Evolutionary conservation across 2,888 invertebrate species (phyloP).

Genomic region (Nemotelus pantherinus): DNA sequence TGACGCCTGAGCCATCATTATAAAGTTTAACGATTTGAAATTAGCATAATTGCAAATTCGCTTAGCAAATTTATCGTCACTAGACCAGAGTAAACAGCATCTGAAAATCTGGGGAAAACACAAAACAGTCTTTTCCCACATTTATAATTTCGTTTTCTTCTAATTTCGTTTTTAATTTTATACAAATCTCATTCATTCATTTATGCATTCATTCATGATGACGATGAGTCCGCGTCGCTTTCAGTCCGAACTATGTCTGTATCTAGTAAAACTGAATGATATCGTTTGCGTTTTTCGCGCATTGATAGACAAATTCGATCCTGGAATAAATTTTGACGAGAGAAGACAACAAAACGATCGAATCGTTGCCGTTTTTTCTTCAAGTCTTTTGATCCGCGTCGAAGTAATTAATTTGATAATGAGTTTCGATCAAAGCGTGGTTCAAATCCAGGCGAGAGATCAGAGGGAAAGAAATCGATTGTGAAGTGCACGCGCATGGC

Average conservation of each 20-base stretch:
- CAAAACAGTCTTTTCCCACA: background rate
- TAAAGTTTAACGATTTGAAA: background rate
- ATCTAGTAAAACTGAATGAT: too few species aligned
- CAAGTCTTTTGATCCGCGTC: constrained; percentile 1
- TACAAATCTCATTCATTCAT: background rate
- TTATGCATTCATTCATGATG: too few species aligned
- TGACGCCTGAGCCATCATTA: background rate
- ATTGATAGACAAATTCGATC: background rate
- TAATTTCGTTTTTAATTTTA: background rate
- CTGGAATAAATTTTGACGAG: background rate
- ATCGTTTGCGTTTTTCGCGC: background rate
- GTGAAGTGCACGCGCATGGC: background rate
- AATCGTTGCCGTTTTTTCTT: background rate
- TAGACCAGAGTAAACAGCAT: background rate
- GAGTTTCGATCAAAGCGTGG: background rate
- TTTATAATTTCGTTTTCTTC: background rate
- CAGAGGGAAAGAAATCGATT: background rate
- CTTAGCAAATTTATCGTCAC: background rate
- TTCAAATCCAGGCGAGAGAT: background rate
- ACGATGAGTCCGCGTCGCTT: too few species aligned
- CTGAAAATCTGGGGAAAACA: background rate
- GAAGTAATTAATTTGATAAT: constrained; percentile 22
- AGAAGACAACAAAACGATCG: background rate
- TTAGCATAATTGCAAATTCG: background rate
- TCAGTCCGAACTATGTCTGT: too few species aligned